A percentile compares a stretch with the other conserved stretches of the same genome.
Evolutionary conservation across 2,113 vertebrate genomes (phyloP).

Genomic region (Menidia beryllina): DNA sequence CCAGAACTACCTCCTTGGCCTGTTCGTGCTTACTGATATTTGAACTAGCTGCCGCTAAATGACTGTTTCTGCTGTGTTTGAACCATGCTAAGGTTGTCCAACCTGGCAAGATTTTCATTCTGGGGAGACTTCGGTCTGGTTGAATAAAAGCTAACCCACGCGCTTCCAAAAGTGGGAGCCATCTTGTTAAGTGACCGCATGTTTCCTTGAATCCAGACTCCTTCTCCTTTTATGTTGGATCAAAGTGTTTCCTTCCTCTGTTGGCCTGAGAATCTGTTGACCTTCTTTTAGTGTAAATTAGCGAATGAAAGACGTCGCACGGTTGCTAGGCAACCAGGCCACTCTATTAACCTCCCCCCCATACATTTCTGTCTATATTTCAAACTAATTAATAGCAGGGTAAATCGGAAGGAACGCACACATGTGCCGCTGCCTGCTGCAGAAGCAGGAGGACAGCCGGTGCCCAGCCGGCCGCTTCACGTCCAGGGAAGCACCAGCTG

Average conservation of each 20-base stretch:
- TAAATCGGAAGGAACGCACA: conserved; percentile 2
- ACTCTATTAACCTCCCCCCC: conserved; percentile 36
- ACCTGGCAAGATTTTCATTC: too few relatives aligned
- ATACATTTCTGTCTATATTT: conserved; percentile 21
- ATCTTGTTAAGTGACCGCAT: not conserved
- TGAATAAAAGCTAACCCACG: conserved; percentile 8
- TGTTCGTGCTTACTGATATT: conserved; percentile 9
- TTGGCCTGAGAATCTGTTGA: conserved; percentile 13
- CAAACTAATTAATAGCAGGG: conserved; percentile 23
- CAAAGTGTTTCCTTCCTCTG: conserved; percentile 1
- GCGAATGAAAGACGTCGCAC: conserved; percentile 47
- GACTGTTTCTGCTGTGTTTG: too few relatives aligned
- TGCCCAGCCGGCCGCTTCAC: not conserved
- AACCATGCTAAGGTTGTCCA: too few relatives aligned
- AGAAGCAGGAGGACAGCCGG: not conserved
- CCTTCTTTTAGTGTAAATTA: conserved; percentile 64
- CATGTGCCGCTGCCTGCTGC: not conserved
- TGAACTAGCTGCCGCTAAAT: conserved; percentile 19
- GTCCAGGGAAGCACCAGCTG: not conserved
- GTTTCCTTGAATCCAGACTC: conserved; percentile 6
- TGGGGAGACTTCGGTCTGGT: too few relatives aligned
- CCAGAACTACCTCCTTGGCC: not conserved
- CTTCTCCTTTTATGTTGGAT: conserved; percentile 21
- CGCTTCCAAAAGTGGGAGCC: not conserved
- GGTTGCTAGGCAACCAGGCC: conserved; percentile 58